Percentiles rank a stretch among this genome's conserved stretches.
phyloP scores from a whole-genome alignment of 2,797 vertebrate genomes.

The Periophthalmus magnuspinnatus region DNA sequence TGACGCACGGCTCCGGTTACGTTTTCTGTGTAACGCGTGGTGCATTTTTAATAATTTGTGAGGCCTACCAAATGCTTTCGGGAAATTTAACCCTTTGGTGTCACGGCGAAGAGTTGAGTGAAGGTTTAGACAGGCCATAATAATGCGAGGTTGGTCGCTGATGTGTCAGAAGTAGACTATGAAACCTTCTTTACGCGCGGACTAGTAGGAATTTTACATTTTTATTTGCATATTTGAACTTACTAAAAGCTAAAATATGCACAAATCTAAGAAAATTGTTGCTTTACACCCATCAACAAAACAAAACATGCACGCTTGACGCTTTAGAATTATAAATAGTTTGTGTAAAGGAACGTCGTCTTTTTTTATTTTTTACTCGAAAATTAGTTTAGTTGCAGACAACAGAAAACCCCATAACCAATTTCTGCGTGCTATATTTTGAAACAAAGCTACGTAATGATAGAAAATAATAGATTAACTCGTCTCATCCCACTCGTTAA shows the following conservation, averaged over 20 bases:
- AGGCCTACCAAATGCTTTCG: not conserved
- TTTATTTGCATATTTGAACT: not conserved
- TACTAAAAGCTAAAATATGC: not conserved
- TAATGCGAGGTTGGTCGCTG: not conserved
- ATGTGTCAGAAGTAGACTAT: not conserved
- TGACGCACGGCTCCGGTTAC: conserved; percentile 11
- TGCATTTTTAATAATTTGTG: not conserved
- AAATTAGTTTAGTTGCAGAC: no score
- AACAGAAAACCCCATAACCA: not conserved
- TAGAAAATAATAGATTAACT: not conserved
- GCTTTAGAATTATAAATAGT: not conserved
- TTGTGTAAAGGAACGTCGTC: not conserved
- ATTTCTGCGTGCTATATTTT: not conserved
- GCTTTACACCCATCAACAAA: not conserved
- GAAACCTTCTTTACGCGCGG: no score
- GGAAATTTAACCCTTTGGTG: not conserved
- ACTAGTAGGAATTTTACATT: no score
- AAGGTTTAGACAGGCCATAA: not conserved
- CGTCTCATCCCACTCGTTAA: not conserved
- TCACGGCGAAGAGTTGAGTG: not conserved
- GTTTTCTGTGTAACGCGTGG: not conserved
- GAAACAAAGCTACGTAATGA: not conserved
- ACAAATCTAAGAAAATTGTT: not conserved
- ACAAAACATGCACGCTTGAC: not conserved
- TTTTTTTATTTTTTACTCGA: no score